Percentiles rank a stretch among this genome's conserved stretches.
Evolutionary conservation across 2,888 invertebrate genomes (phyloP).

Genomic region (Tortricodes alternella): DNA sequence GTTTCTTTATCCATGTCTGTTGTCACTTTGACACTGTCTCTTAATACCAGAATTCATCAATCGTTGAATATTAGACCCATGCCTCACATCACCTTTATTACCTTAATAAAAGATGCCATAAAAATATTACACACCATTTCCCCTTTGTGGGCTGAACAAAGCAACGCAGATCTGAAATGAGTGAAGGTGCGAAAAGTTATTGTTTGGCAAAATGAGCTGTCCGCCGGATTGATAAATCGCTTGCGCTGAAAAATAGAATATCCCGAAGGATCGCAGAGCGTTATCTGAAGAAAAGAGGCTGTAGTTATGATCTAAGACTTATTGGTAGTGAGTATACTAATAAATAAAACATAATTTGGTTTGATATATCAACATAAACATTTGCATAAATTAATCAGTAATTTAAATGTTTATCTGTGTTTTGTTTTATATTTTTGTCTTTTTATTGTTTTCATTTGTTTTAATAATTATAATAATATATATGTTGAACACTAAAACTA

Average conservation of each 20-base stretch:
- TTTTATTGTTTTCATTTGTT: no score
- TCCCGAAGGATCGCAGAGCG: slow-evolving; percentile 37
- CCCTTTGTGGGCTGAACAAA: slow-evolving; percentile 48
- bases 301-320: background rate
- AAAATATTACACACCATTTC: slow-evolving; percentile 43
- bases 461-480: no score
- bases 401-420: no score
- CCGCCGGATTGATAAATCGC: slow-evolving; percentile 64
- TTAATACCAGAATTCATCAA: background rate
- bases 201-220: slow-evolving; percentile 72
- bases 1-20: background rate
- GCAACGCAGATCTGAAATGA: slow-evolving; percentile 41
- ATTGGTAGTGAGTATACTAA: background rate
- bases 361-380: no score
- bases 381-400: no score
- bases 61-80: slow-evolving; percentile 17
- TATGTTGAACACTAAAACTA: no score
- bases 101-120: slow-evolving; percentile 32
- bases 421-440: no score
- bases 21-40: background rate
- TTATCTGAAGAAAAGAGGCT: background rate
- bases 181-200: slow-evolving; percentile 61
- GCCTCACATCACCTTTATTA: slow-evolving; percentile 10
- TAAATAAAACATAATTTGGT: background rate
- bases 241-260: slow-evolving; percentile 45